Percentiles rank a stretch among this genome's conserved stretches.
Evolutionary conservation across 2,113 vertebrate species (phyloP).

Genomic region (Scopus umbretta): DNA sequence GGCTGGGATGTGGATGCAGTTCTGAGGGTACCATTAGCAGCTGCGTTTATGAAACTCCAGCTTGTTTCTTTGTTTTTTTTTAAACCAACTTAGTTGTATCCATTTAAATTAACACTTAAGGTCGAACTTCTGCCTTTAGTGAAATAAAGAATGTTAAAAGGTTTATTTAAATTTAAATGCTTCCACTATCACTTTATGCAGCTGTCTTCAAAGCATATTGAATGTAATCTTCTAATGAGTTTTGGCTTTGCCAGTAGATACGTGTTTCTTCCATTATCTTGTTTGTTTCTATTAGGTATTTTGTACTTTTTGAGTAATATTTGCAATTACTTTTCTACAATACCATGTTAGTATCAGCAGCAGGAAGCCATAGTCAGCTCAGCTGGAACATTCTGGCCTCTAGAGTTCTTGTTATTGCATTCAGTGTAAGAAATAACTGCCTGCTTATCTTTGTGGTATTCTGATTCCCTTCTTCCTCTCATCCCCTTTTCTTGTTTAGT

Average conservation of each 20-base stretch:
- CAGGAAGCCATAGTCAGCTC: constrained; percentile 24
- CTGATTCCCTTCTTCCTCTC: background rate
- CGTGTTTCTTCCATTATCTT: background rate
- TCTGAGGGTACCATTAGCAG: background rate
- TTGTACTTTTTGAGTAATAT: constrained; percentile 1
- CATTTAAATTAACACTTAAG: background rate
- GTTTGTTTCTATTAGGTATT: background rate
- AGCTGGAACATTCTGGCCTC: constrained; percentile 28
- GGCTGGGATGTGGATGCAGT: background rate
- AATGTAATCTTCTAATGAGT: background rate
- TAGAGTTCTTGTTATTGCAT: background rate
- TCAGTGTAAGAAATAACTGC: constrained; percentile 3
- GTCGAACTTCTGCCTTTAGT: background rate
- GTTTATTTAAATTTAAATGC: background rate
- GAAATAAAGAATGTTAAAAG: background rate
- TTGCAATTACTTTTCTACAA: background rate
- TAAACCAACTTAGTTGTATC: background rate
- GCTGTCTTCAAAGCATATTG: background rate
- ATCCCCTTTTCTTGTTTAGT: background rate
- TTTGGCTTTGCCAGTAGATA: background rate
- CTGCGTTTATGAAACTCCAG: background rate
- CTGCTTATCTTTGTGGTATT: background rate
- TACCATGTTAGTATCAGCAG: constrained; percentile 12
- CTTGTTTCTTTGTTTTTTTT: background rate
- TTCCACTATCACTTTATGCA: background rate